Evolutionary conservation across 2,113 vertebrate species (phyloP).

Genomic region (Mirza zaza): DNA sequence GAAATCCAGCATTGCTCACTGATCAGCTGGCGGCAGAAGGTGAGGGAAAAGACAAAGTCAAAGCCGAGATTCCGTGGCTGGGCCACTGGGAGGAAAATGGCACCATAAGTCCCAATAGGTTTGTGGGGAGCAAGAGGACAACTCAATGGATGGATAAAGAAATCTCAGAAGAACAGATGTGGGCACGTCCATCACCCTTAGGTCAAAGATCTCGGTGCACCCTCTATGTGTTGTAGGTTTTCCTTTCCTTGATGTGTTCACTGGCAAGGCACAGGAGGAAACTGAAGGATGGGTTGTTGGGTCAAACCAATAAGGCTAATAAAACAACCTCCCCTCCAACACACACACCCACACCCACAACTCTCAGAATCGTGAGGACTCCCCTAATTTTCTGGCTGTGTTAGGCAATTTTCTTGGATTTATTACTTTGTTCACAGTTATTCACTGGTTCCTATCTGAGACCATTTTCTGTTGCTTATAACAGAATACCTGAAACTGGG

Average conservation of each 20-base stretch:
- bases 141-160: background rate
- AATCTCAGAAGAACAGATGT: too few relatives aligned
- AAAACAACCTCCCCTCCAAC: background rate
- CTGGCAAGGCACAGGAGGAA: background rate
- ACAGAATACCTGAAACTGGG: background rate
- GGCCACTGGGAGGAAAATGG: too few relatives aligned
- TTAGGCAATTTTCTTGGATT: background rate
- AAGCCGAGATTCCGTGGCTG: background rate
- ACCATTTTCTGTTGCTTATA: background rate
- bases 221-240: background rate
- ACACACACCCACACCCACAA: too few relatives aligned
- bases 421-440: background rate
- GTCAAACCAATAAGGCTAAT: background rate
- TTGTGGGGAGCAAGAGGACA: background rate
- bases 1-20: accelerated
- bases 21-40: background rate
- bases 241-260: background rate
- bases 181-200: too few relatives aligned
- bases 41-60: background rate
- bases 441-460: background rate
- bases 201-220: background rate
- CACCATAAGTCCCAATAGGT: background rate
- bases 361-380: background rate
- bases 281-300: background rate
- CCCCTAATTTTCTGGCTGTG: background rate